Conservation (phyloP, 2,888 invertebrate genomes). For the Liopterus haemorrhoidalis region DNA sequence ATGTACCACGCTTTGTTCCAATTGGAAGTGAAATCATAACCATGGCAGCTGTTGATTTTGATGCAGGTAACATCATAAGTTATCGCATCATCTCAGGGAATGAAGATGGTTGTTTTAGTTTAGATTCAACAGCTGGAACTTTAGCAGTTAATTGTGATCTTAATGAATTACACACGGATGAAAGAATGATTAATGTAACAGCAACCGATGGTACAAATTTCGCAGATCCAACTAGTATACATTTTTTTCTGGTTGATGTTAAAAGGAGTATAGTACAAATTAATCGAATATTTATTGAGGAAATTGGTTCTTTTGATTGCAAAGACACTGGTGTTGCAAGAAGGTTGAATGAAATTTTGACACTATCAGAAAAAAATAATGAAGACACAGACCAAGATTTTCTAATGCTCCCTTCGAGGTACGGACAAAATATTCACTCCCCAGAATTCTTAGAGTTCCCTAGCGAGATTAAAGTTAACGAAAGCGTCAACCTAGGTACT, state of each 20-base stretch:
- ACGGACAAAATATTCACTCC: slow-evolving; percentile 70
- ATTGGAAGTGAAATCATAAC: slow-evolving; percentile 72
- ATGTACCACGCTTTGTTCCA: slow-evolving; percentile 62
- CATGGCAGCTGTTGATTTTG: slow-evolving; percentile 81
- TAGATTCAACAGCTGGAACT: slow-evolving; percentile 72
- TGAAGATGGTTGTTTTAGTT: slow-evolving; percentile 73
- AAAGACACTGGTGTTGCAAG: slow-evolving; percentile 74
- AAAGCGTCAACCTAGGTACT: slow-evolving; percentile 66
- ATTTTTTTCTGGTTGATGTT: slow-evolving; percentile 68
- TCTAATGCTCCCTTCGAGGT: slow-evolving; percentile 63
- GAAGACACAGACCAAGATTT: slow-evolving; percentile 54
- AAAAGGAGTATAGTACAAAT: slow-evolving; percentile 49
- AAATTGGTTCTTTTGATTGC: slow-evolving; percentile 67
- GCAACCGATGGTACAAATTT: slow-evolving; percentile 91
- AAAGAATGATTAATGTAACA: slow-evolving; percentile 75
- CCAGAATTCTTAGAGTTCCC: slow-evolving; percentile 77
- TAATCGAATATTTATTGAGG: slow-evolving; percentile 48
- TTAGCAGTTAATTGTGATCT: too few species aligned
- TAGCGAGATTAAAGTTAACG: slow-evolving; percentile 66
- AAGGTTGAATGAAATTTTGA: slow-evolving; percentile 64
- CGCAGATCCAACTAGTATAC: slow-evolving; percentile 77
- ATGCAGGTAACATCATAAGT: slow-evolving; percentile 73
- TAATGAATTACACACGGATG: slow-evolving; percentile 59
- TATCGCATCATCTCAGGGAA: slow-evolving; percentile 77
- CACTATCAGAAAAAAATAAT: slow-evolving; percentile 68